Conservation (phyloP, 1,140 invertebrate genomes). For the Nylanderia fulva region DNA sequence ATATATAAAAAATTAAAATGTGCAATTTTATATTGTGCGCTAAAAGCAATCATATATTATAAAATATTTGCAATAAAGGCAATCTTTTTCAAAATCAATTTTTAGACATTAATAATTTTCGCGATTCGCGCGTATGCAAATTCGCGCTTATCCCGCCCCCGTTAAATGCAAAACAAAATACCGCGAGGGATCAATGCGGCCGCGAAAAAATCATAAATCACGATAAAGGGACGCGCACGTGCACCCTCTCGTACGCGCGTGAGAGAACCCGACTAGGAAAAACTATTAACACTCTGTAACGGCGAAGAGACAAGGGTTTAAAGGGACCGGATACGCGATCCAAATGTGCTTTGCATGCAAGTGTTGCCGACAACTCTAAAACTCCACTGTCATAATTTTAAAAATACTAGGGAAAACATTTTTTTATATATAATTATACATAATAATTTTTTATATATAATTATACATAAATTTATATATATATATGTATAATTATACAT, state of each 20-base stretch:
- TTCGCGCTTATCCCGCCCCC: conserved; percentile 73
- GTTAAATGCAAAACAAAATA: conserved; percentile 81
- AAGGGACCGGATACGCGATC: conserved; percentile 19
- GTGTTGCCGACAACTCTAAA: background rate
- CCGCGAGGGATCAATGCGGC: conserved; percentile 45
- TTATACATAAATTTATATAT: too few relatives aligned
- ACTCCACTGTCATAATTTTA: background rate
- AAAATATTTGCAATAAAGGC: too few relatives aligned
- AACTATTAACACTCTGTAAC: conserved; percentile 83
- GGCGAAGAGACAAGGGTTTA: conserved; percentile 49
- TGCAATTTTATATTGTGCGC: too few relatives aligned
- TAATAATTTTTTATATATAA: too few relatives aligned
- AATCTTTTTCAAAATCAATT: background rate
- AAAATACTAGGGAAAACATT: too few relatives aligned
- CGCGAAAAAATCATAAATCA: conserved; percentile 82
- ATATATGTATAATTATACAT: too few relatives aligned
- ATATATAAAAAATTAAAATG: too few relatives aligned
- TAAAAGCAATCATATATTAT: too few relatives aligned
- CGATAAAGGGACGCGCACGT: conserved; percentile 82
- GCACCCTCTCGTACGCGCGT: conserved; percentile 78
- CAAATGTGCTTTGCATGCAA: conserved; percentile 53
- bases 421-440: too few relatives aligned
- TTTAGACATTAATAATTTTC: background rate
- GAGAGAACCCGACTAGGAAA: conserved; percentile 76
- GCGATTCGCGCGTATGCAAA: conserved; percentile 55